Conservation (phyloP, 2,113 vertebrate species). For the Thermophis baileyi region DNA sequence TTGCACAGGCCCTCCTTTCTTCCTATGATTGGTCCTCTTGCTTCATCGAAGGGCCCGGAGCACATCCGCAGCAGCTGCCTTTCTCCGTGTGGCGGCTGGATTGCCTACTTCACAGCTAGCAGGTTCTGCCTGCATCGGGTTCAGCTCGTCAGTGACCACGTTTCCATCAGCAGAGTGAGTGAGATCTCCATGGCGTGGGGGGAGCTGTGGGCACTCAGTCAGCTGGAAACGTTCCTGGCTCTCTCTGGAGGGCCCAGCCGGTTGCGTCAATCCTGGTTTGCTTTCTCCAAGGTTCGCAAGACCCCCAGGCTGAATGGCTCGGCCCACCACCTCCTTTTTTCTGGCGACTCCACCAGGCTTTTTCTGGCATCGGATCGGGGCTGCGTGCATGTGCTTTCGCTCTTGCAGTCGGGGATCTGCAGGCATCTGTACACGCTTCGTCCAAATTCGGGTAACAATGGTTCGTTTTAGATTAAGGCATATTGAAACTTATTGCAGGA, state of each 20-base stretch:
- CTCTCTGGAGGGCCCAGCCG: background rate
- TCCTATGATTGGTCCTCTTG: rapidly evolving
- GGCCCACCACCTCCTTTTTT: conserved; percentile 85
- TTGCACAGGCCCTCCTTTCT: too few species aligned
- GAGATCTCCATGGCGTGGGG: rapidly evolving
- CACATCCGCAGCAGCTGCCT: conserved; percentile 86
- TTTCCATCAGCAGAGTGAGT: conserved; percentile 81
- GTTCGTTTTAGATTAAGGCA: background rate
- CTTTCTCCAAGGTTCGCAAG: conserved; percentile 73
- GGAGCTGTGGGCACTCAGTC: too few species aligned
- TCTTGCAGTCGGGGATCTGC: conserved; percentile 70
- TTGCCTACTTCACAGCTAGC: conserved; percentile 79
- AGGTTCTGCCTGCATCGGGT: conserved; percentile 80
- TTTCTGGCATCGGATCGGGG: conserved; percentile 76
- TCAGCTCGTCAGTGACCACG: conserved; percentile 54
- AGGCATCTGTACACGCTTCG: conserved; percentile 75
- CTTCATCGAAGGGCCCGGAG: conserved; percentile 78
- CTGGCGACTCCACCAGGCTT: conserved; percentile 78
- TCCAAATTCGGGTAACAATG: conserved; percentile 73
- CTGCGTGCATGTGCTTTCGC: conserved; percentile 70
- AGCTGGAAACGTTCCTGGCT: background rate
- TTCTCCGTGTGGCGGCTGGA: conserved; percentile 88
- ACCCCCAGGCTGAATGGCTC: conserved; percentile 73
- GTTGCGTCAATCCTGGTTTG: background rate
- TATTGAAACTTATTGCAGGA: background rate